These are phyloP conservation scores for Dynastes maya DNA, from an alignment of 2,888 invertebrate genomes.

Conservation along the genomic window DNA sequence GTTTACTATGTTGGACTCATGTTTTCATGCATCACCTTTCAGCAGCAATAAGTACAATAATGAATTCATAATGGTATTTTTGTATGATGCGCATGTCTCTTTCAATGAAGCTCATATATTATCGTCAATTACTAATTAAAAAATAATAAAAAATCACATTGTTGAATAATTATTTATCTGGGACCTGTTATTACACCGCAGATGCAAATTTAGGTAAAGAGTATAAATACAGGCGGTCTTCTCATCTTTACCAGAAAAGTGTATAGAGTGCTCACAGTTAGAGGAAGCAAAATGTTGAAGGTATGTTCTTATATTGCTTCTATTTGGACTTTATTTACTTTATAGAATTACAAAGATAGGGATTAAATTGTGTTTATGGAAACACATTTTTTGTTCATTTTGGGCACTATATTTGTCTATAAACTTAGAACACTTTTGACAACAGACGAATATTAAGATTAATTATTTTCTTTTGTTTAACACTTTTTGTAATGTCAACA, in stretches of 20 bases:
- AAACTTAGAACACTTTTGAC: no score
- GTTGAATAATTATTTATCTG: conserved; percentile 12
- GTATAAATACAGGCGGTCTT: conserved; percentile 12
- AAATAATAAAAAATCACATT: background rate
- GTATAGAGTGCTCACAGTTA: conserved; percentile 9
- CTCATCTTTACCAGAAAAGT: background rate
- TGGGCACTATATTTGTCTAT: no score
- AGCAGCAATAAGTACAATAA: background rate
- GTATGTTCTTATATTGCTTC: background rate
- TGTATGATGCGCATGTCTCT: background rate
- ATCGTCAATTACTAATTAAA: background rate
- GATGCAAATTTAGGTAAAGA: conserved; percentile 11
- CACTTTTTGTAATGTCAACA: no score
- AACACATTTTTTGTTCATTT: no score
- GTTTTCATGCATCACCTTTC: no score
- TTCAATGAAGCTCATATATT: conserved; percentile 1
- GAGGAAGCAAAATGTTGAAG: conserved; percentile 17
- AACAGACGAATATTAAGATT: no score
- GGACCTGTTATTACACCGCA: background rate
- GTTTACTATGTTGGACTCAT: background rate
- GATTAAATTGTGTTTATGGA: no score
- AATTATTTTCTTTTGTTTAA: no score
- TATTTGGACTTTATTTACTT: no score
- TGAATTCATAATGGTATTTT: background rate
- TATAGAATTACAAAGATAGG: no score